phyloP scores from a whole-genome alignment of 2,797 vertebrate species.

The Sandelia bainsii region DNA sequence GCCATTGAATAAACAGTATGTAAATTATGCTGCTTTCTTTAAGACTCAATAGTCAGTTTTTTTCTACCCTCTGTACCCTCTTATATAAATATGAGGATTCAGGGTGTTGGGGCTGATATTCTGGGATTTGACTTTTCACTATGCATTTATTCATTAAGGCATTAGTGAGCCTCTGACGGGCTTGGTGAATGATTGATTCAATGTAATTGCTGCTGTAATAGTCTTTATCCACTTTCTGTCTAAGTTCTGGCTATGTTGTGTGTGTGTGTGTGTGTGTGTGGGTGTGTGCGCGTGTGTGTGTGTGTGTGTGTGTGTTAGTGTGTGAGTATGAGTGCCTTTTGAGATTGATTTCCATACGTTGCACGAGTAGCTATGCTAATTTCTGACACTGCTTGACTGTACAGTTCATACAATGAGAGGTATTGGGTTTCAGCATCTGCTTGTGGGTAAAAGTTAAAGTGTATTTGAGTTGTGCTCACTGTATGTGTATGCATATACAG shows the following conservation, averaged over 20 bases:
- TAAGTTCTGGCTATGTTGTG: neutral
- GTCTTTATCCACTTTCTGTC: slow-evolving; percentile 36
- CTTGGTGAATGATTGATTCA: slow-evolving; percentile 67
- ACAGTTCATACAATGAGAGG: slow-evolving; percentile 31
- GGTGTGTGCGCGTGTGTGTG: neutral
- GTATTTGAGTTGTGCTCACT: neutral
- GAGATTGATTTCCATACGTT: slow-evolving; percentile 56
- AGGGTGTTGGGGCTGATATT: slow-evolving; percentile 45
- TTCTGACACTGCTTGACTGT: slow-evolving; percentile 32
- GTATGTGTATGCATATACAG: slow-evolving; percentile 10
- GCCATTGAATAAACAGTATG: slow-evolving; percentile 28
- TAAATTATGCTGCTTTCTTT: slow-evolving; percentile 25
- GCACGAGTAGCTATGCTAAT: slow-evolving; percentile 63
- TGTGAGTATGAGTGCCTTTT: too few species aligned
- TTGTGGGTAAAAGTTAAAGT: slow-evolving; percentile 4
- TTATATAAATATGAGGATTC: slow-evolving; percentile 24
- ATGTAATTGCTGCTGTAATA: slow-evolving; percentile 46
- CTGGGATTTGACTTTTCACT: slow-evolving; percentile 59
- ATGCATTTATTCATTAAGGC: slow-evolving; percentile 74
- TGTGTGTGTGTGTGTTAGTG: too few species aligned
- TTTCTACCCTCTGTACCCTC: neutral
- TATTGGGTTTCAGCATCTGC: slow-evolving; percentile 23
- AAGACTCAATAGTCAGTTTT: neutral
- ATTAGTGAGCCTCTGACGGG: slow-evolving; percentile 56
- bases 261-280: slow-evolving; percentile 9